Percentiles rank a stretch among this genome's conserved stretches.
These are phyloP conservation scores for Drosophila burlai DNA, from an alignment of 1,140 invertebrate species.

Conservation along the genomic window DNA sequence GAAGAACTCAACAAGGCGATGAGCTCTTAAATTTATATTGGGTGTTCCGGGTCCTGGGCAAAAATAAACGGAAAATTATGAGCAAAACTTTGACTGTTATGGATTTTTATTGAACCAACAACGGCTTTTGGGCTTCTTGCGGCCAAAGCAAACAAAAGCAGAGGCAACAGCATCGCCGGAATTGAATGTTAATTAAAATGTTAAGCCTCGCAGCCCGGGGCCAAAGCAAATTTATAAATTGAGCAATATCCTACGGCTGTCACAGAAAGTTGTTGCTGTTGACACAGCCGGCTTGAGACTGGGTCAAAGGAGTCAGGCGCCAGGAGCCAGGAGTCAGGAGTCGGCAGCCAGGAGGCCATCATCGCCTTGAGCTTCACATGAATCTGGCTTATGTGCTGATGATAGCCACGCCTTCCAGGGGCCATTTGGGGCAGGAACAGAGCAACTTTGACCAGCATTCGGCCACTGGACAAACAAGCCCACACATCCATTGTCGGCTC, in stretches of 20 bases:
- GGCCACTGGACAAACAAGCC: constrained; percentile 33
- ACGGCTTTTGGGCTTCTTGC: constrained; percentile 45
- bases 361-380: constrained; percentile 35
- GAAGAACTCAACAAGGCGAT: constrained; percentile 1
- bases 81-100: constrained; percentile 52
- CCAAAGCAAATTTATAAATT: constrained; percentile 50
- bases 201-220: constrained; percentile 37
- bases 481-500: constrained; percentile 21
- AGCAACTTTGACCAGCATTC: constrained; percentile 34
- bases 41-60: constrained; percentile 3
- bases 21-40: constrained; percentile 10
- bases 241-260: constrained; percentile 53
- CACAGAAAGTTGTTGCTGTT: constrained; percentile 48
- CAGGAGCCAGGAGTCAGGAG: neutral
- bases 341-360: constrained; percentile 5
- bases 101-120: constrained; percentile 64
- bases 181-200: constrained; percentile 64
- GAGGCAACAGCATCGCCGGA: constrained; percentile 1
- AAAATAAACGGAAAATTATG: constrained; percentile 69
- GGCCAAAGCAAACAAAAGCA: constrained; percentile 26
- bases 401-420: constrained; percentile 31
- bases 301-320: neutral
- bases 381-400: constrained; percentile 30
- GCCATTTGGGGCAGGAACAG: constrained; percentile 21
- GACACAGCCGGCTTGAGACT: constrained; percentile 19